phyloP scores from a whole-genome alignment of 2,797 vertebrate species.

The Eidolon dupreanum region DNA sequence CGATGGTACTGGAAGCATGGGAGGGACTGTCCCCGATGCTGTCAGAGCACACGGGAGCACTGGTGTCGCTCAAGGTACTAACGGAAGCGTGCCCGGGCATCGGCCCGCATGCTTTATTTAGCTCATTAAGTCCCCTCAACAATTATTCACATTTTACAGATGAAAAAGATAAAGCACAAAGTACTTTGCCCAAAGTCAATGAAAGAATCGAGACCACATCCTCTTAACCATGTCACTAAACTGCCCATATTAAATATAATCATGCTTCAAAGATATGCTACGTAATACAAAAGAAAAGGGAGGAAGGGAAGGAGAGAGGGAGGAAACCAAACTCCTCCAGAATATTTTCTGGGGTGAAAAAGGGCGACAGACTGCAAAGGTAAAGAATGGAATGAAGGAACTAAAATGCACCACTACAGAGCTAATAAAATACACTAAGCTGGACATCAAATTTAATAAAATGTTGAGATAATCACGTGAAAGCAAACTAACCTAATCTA shows the following conservation, averaged over 20 bases:
- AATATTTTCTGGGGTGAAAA: neutral
- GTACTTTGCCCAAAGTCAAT: neutral
- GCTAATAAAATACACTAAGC: neutral
- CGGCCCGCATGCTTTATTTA: neutral
- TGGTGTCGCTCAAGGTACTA: accelerated
- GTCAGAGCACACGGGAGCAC: accelerated
- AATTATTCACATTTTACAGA: neutral
- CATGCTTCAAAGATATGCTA: neutral
- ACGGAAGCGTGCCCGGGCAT: neutral
- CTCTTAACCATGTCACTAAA: neutral
- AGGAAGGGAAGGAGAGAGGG: neutral
- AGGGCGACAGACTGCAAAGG: neutral
- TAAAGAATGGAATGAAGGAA: neutral
- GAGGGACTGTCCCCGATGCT: accelerated
- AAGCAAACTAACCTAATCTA: neutral
- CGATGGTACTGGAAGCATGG: accelerated
- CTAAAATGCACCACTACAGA: neutral
- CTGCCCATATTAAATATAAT: neutral
- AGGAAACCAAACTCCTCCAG: neutral
- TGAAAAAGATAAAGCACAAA: neutral
- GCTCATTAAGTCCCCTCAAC: neutral
- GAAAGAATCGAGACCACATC: neutral
- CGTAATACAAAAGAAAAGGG: accelerated
- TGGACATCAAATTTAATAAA: neutral
- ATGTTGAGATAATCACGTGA: neutral